Evolutionary conservation across 1,140 invertebrate species (phyloP).

Genomic region (Cryptotermes secundus): DNA sequence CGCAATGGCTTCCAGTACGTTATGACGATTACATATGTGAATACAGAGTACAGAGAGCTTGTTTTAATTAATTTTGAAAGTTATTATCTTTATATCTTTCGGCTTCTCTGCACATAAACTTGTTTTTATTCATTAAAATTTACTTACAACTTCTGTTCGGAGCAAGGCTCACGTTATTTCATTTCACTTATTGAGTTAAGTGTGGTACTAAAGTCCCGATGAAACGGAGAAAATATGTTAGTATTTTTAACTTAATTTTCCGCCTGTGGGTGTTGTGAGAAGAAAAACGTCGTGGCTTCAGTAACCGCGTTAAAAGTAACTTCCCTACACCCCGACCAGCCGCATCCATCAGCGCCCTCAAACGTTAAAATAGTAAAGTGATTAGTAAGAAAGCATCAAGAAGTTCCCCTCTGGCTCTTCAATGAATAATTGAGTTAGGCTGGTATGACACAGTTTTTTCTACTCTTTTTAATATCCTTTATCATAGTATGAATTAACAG

Average conservation of each 20-base stretch:
- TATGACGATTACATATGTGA: too few species aligned
- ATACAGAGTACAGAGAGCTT: background rate
- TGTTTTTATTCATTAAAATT: conserved; percentile 14
- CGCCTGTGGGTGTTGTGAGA: background rate
- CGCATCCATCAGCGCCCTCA: background rate
- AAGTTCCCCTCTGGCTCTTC: background rate
- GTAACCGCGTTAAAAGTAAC: background rate
- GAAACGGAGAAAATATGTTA: background rate
- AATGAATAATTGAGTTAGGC: background rate
- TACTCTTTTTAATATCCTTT: conserved; percentile 5
- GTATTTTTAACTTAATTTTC: background rate
- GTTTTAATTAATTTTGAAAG: background rate
- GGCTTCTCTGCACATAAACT: background rate
- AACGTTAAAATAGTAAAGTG: background rate
- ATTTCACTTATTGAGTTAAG: conserved; percentile 15
- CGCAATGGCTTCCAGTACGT: too few species aligned
- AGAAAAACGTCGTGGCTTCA: background rate
- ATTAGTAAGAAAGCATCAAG: background rate
- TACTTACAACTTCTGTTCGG: background rate
- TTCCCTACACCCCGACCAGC: background rate
- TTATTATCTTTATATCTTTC: background rate
- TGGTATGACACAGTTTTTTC: background rate
- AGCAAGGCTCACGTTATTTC: background rate
- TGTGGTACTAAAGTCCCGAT: background rate
- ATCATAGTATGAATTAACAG: background rate